Evolutionary conservation across 2,113 vertebrate species (phyloP).

Genomic region (Neogale vison): DNA sequence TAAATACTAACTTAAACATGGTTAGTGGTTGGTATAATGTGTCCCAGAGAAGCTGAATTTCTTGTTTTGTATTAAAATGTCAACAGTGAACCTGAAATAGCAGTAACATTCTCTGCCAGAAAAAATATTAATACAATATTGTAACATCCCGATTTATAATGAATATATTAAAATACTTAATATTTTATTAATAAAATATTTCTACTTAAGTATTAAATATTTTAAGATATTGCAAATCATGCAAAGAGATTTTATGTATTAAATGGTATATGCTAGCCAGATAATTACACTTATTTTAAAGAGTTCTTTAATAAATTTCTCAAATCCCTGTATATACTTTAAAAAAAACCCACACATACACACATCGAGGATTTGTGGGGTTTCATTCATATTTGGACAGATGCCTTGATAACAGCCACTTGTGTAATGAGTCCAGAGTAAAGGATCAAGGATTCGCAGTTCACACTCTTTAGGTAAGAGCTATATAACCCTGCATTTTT

Average conservation of each 20-base stretch:
- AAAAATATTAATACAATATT: slow-evolving; percentile 62
- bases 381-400: not conserved
- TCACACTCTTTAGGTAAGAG: not conserved
- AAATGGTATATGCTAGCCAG: not conserved
- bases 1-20: not conserved
- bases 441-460: slow-evolving; percentile 1
- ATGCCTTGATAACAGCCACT: not conserved
- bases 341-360: not conserved
- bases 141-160: slow-evolving; percentile 30
- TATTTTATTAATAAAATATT: too few relatives aligned
- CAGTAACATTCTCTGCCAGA: slow-evolving; percentile 16
- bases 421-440: not conserved
- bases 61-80: slow-evolving; percentile 24
- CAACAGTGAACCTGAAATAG: not conserved
- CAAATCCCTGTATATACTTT: not conserved
- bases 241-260: not conserved
- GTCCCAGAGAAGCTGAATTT: not conserved
- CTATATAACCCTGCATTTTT: not conserved
- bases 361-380: not conserved
- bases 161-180: slow-evolving; percentile 45
- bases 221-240: not conserved
- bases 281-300: not conserved
- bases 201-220: not conserved
- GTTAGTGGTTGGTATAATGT: not conserved
- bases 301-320: not conserved